A percentile compares a stretch with the other conserved stretches of the same genome.
Conservation (phyloP, 2,888 invertebrate genomes). For the Tryphoninae sp. region DNA sequence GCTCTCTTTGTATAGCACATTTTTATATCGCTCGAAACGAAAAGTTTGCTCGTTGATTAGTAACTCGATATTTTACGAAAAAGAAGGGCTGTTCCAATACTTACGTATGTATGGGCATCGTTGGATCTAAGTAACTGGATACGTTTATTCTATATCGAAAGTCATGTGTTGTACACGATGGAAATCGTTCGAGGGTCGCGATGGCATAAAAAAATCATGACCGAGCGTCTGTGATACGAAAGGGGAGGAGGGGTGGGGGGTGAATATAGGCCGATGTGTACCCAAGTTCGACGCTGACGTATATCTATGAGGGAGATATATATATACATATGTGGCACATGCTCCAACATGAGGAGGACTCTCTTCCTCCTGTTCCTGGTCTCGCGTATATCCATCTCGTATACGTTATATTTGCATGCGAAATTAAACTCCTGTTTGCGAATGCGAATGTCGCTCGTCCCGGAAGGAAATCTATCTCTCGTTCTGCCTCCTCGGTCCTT, state of each 20-base stretch:
- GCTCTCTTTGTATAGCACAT: slow-evolving; percentile 7
- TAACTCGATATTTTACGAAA: slow-evolving; percentile 43
- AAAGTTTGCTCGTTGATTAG: slow-evolving; percentile 37
- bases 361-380: neutral
- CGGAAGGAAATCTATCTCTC: slow-evolving; percentile 62
- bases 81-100: slow-evolving; percentile 20
- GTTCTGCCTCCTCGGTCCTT: slow-evolving; percentile 38
- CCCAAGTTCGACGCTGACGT: slow-evolving; percentile 11
- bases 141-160: slow-evolving; percentile 58
- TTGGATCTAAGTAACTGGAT: slow-evolving; percentile 49
- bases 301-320: slow-evolving; percentile 23
- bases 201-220: slow-evolving; percentile 63
- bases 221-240: slow-evolving; percentile 53
- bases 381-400: slow-evolving; percentile 53
- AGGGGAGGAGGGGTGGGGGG: slow-evolving; percentile 18
- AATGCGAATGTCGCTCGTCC: slow-evolving; percentile 72
- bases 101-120: slow-evolving; percentile 26
- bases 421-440: slow-evolving; percentile 81
- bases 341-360: slow-evolving; percentile 52
- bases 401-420: slow-evolving; percentile 79
- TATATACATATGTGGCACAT: slow-evolving; percentile 22
- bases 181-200: slow-evolving; percentile 53
- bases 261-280: slow-evolving; percentile 22
- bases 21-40: neutral
- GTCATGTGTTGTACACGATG: slow-evolving; percentile 50